These are phyloP conservation scores for Marmota monax DNA, from an alignment of 2,113 vertebrate genomes.

Conservation along the genomic window DNA sequence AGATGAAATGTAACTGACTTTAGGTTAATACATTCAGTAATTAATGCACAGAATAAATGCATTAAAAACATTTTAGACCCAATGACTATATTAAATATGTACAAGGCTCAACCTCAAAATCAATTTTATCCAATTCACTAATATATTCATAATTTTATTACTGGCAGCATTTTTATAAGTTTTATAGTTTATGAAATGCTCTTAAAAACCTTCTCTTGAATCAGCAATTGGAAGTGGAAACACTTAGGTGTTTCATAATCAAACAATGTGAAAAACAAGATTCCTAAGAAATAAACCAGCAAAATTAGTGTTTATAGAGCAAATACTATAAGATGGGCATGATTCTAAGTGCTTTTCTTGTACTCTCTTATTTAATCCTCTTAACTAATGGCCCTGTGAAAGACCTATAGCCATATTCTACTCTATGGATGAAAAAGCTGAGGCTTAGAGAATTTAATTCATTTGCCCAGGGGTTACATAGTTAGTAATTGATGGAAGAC, in stretches of 20 bases:
- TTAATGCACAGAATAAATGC: background rate
- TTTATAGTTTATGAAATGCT: background rate
- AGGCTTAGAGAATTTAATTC: background rate
- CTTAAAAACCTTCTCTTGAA: background rate
- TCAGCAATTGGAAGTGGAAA: constrained; percentile 18
- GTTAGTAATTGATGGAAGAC: background rate
- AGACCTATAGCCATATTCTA: background rate
- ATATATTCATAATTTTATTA: background rate
- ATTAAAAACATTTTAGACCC: background rate
- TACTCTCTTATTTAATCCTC: background rate
- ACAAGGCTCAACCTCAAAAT: background rate
- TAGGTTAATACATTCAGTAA: background rate
- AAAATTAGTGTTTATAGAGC: background rate
- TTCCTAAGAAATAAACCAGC: background rate
- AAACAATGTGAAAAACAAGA: constrained; percentile 35
- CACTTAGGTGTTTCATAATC: background rate
- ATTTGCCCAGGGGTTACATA: background rate
- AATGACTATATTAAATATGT: background rate
- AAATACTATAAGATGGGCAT: background rate
- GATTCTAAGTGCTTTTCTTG: background rate
- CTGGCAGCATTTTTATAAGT: background rate
- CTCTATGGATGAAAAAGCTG: background rate
- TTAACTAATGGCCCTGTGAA: background rate
- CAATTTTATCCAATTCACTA: background rate
- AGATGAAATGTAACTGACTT: background rate